Evolutionary conservation across 2,888 invertebrate genomes (phyloP).

Genomic region (Leptinotarsa peninsularis): DNA sequence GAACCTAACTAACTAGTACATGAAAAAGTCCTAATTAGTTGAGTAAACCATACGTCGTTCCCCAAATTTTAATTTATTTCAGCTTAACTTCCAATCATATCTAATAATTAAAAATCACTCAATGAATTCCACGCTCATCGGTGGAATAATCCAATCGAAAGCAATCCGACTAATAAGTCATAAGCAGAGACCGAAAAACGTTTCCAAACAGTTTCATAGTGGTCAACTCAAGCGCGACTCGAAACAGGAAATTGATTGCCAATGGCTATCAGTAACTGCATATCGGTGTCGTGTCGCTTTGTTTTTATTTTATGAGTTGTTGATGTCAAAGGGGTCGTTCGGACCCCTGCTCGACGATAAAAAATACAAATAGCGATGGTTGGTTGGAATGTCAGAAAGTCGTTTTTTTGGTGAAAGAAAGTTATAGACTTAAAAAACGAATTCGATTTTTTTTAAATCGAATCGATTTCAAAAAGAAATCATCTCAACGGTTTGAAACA

Average conservation of each 20-base stretch:
- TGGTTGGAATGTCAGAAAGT: no score
- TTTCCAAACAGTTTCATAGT: conserved; percentile 44
- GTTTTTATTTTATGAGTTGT: conserved; percentile 34
- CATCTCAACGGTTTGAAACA: no score
- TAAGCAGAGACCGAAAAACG: conserved; percentile 22
- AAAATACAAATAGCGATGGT: neutral
- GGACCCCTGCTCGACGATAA: neutral
- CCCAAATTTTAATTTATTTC: no score
- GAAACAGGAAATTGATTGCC: conserved; percentile 52
- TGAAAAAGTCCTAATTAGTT: no score
- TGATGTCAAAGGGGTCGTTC: conserved; percentile 23
- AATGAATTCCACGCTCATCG: conserved; percentile 6
- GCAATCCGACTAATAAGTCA: conserved; percentile 24
- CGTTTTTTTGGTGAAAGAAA: no score
- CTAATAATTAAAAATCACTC: conserved; percentile 1
- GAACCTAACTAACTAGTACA: no score
- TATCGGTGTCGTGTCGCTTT: conserved; percentile 45
- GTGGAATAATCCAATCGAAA: conserved; percentile 24
- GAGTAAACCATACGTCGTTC: no score
- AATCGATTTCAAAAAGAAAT: neutral
- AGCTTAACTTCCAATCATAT: neutral
- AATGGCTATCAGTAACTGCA: conserved; percentile 49
- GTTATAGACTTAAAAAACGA: no score
- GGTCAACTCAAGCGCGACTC: conserved; percentile 48
- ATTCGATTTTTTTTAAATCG: neutral